Evolutionary conservation across 2,113 vertebrate species (phyloP), one percentile per base, ranked within the genome.

Genomic region (Hemiscyllium ocellatum): DNA sequence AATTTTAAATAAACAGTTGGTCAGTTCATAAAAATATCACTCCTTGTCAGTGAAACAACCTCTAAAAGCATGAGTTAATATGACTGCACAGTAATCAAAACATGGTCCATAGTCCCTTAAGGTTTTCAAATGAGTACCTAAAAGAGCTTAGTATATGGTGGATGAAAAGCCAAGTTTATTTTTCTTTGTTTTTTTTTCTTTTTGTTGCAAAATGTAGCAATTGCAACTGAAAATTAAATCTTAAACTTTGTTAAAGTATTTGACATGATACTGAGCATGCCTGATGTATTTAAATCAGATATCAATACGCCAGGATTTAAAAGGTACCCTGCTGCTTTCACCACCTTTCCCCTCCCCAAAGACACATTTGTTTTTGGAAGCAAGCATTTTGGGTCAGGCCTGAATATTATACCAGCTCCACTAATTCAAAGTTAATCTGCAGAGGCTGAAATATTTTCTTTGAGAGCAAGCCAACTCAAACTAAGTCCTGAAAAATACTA

Each of bases 11-110:
- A 91, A 20, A 19, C 37, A 19, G 19, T 91, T 91, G 19, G 56
- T 91, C 56, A 65, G 89, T 61, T 65, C 65, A 61, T n/a, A 91
- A 91, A 65, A 83, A 37, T 19, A 42, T 76, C 8, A 29, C 56
- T 47, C 47, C 13, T 50, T 66, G 89, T 37, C 61, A 37, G 56
- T n/a, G 37, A 91, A 91, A 5, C 89, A 91, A 33, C 65, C 56
- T 66, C 20, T 17, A n/a, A 90, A 66, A 61, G 65, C 89, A 66
- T n/a, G 13, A 91, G 15, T 33, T 37, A n/a, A 91, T 91, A 83
- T 42, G 78, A 42, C 78, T 42, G 78, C 78, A 83, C n/a, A 83
- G 89, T 13, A 91, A 66, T 66, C 89, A 91, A 66, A 91, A 91
- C 61, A 33, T 17, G 61, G 66, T 7, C 61, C 29, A 65, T 7